Conservation (phyloP, 2,113 vertebrate species). For the Podiceps cristatus region DNA sequence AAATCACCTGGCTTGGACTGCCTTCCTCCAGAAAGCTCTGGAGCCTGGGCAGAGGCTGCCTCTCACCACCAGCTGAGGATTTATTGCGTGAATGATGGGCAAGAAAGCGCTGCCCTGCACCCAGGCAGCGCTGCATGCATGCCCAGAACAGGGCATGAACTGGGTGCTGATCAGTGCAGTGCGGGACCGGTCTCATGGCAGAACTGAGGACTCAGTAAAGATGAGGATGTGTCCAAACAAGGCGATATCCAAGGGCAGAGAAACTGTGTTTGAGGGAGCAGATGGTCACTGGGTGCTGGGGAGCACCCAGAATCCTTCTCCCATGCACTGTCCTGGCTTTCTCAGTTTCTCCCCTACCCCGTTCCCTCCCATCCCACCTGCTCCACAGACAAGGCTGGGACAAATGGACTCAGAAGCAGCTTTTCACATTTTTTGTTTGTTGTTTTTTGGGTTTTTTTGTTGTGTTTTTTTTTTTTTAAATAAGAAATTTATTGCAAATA, state of each 20-base stretch:
- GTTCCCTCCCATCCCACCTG: background rate
- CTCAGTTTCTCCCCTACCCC: background rate
- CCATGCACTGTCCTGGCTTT: background rate
- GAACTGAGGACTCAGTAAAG: background rate
- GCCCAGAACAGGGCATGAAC: background rate
- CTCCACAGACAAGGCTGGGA: background rate
- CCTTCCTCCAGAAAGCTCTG: background rate
- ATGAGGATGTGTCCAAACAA: background rate
- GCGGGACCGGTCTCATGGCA: background rate
- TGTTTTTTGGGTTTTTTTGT: conserved; percentile 39
- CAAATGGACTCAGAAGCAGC: conserved; percentile 22
- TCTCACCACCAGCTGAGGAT: background rate
- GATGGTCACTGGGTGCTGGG: background rate
- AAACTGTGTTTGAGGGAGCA: background rate
- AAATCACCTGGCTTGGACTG: background rate
- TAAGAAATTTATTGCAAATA: conserved; percentile 91
- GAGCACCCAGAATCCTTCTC: background rate
- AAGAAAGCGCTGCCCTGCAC: background rate
- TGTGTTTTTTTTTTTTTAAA: conserved; percentile 69
- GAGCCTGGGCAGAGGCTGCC: background rate
- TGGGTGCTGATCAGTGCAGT: fast-evolving
- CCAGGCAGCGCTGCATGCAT: background rate
- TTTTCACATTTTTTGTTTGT: conserved; percentile 37
- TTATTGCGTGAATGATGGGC: background rate
- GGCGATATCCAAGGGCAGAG: background rate